Evolutionary conservation across 2,888 invertebrate genomes (phyloP), one percentile per base, ranked within the genome.

Genomic region (Rhopalosiphum nymphaeae): DNA sequence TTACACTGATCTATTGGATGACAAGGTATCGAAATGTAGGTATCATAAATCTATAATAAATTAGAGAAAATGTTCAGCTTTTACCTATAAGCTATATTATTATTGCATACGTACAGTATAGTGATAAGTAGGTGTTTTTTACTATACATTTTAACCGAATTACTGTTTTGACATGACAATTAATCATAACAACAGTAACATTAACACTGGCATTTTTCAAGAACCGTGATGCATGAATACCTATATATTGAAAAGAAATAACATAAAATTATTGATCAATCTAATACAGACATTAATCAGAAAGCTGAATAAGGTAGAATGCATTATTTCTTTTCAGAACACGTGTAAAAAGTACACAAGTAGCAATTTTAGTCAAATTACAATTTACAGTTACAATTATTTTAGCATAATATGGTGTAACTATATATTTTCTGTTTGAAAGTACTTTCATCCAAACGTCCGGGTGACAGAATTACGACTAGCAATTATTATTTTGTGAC

Each of bases 391-490:
- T 78, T 21, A 78, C 36, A 36, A 78, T 36, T 78, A 36, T 78
- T 78, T 36, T 78, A 78, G 7, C 36, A 78, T 78, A 78, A 21
- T 78, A 36, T 78, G 78, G 78, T 21, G 36, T 86, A 86, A 78
- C 25, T 91, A 26, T 42, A 26, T 16, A 26, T 91, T 91, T 78
- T 53, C 78, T n/a, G 53, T 53, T 46, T 67, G 61, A 61, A 90
- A 91, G 91, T 91, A 49, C 78, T 78, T 36, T 78, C 90, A 49
- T 91, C 61, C 61, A 21, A 44, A 44, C 61, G 49, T n/a, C n/a
- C 78, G 78, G n/a, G 49, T 49, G 90, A 91, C 90, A 91, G 78
- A 91, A 91, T 78, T 78, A 49, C 46, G 36, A 53, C 78, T 36
- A 26, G 16, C 44, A 78, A 78, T 78, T 91, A 53, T 91, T 91